Evolutionary conservation across 2,888 invertebrate species (phyloP).

Genomic region (Scaptomyza tumidula): DNA sequence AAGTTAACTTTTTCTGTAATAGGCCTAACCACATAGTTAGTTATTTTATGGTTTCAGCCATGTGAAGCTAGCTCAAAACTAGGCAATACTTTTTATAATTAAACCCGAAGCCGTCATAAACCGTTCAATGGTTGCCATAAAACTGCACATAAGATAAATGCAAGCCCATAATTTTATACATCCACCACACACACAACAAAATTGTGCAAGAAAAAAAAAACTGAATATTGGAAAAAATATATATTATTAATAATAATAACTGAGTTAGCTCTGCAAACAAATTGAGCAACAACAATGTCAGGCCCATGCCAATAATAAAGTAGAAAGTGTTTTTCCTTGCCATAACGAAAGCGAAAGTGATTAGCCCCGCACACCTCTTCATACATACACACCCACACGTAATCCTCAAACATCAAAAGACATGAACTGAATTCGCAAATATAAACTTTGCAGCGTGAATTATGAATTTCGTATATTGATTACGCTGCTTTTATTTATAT

Average conservation of each 20-base stretch:
- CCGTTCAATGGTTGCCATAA: conserved; percentile 25
- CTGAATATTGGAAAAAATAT: conserved; percentile 23
- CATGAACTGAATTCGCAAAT: conserved; percentile 65
- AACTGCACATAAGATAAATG: conserved; percentile 51
- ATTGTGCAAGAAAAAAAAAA: conserved; percentile 35
- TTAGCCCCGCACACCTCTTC: not conserved
- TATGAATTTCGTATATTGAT: conserved; percentile 76
- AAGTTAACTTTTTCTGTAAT: no score
- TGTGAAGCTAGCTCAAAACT: conserved; percentile 18
- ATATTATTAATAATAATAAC: conserved; percentile 60
- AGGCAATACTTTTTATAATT: conserved; percentile 43
- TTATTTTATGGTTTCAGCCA: no score
- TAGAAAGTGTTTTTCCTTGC: conserved; percentile 72
- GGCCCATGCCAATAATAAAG: conserved; percentile 58
- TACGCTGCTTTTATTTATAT: conserved; percentile 36
- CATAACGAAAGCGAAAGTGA: conserved; percentile 73
- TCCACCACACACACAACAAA: conserved; percentile 21
- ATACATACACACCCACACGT: not conserved
- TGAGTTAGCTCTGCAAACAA: conserved; percentile 18
- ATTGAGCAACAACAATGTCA: conserved; percentile 37
- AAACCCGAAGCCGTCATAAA: conserved; percentile 23
- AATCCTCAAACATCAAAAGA: conserved; percentile 19
- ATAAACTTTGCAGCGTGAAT: conserved; percentile 39
- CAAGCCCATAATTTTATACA: conserved; percentile 60
- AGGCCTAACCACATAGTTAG: no score